Evolutionary conservation across 2,888 invertebrate genomes (phyloP).

Genomic region (Urechis unicinctus): DNA sequence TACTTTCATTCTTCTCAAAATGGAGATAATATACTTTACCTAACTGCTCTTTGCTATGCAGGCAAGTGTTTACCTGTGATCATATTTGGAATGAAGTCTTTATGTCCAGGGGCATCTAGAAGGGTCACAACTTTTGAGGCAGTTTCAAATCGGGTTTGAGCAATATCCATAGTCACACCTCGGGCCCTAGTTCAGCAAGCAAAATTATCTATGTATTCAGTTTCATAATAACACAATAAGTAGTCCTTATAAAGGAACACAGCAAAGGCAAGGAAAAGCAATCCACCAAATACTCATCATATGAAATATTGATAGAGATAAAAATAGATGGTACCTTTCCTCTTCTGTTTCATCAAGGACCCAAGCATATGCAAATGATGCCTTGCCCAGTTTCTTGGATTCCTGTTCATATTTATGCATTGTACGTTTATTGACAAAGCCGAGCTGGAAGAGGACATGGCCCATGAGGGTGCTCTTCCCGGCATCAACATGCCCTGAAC

Average conservation of each 20-base stretch:
- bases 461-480: slow-evolving; percentile 98
- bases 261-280: not conserved
- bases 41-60: not conserved
- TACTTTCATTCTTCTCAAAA: no score
- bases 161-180: slow-evolving; percentile 99
- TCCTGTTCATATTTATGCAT: slow-evolving; percentile 98
- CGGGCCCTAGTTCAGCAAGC: slow-evolving; percentile 61
- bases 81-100: slow-evolving; percentile 99
- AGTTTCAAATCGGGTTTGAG: slow-evolving; percentile 85
- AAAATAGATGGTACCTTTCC: slow-evolving; percentile 60
- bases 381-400: slow-evolving; percentile 83
- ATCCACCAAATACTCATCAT: not conserved
- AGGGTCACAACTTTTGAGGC: slow-evolving; percentile 64
- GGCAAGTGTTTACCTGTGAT: slow-evolving; percentile 61
- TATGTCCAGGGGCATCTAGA: slow-evolving; percentile 97
- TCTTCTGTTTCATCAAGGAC: slow-evolving; percentile 98
- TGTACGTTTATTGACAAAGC: slow-evolving; percentile 63
- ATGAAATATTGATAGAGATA: not conserved
- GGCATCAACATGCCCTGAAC: slow-evolving; percentile 88
- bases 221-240: not conserved
- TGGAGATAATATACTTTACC: no score
- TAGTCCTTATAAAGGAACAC: not conserved
- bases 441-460: slow-evolving; percentile 67
- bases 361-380: slow-evolving; percentile 98
- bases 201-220: no score